phyloP scores from a whole-genome alignment of 2,888 invertebrate genomes.

The Ectobius pallidus region DNA sequence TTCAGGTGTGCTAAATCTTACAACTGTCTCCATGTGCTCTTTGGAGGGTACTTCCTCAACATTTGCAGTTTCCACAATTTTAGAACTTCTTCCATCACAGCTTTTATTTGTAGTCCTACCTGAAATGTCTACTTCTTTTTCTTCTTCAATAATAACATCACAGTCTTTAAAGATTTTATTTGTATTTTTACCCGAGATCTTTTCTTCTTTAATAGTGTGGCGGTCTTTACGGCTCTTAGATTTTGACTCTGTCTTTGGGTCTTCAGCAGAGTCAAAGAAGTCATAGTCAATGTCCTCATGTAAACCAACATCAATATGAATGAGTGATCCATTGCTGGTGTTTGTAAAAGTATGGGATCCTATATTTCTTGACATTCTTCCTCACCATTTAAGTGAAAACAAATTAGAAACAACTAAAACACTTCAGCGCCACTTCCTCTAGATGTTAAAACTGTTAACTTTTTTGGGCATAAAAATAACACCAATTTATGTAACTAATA shows the following conservation, averaged over 20 bases:
- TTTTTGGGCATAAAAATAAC: too few species aligned
- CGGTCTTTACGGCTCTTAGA: background rate
- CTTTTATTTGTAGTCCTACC: background rate
- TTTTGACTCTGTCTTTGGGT: too few species aligned
- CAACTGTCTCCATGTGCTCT: background rate
- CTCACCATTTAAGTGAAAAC: background rate
- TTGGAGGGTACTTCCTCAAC: background rate
- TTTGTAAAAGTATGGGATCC: background rate
- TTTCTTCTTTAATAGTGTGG: background rate
- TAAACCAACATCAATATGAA: constrained; percentile 17
- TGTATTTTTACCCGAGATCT: background rate
- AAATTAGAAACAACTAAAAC: too few species aligned
- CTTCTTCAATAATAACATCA: background rate
- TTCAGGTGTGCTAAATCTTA: background rate
- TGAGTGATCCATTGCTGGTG: background rate
- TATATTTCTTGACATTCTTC: background rate
- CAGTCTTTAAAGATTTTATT: too few species aligned
- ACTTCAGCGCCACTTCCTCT: too few species aligned
- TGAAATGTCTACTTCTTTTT: background rate
- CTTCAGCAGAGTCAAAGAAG: constrained; percentile 21
- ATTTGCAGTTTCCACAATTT: background rate
- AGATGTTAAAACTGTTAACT: too few species aligned
- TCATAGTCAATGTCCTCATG: constrained; percentile 31
- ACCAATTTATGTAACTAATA: background rate
- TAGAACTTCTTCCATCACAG: background rate